Evolutionary conservation across 2,113 vertebrate genomes (phyloP).

Genomic region (Platichthys stellatus): DNA sequence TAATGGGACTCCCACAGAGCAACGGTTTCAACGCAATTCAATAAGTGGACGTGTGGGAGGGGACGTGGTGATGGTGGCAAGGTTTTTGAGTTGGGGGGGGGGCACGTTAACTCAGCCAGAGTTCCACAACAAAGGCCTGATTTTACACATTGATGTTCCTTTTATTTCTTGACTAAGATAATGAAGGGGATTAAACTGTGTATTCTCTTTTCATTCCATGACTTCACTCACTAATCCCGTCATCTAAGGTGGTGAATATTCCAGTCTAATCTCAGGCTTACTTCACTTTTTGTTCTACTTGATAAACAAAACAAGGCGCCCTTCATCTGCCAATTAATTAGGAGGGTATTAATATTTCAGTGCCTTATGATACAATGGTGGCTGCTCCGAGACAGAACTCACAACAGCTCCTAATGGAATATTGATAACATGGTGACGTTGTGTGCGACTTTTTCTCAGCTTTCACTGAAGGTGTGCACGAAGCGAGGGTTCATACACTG

Average conservation of each 20-base stretch:
- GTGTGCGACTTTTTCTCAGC: slow-evolving; percentile 65
- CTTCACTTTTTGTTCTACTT: slow-evolving; percentile 70
- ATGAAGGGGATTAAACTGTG: slow-evolving; percentile 47
- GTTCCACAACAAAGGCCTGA: slow-evolving; percentile 22
- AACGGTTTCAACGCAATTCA: slow-evolving; percentile 71
- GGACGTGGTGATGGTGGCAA: slow-evolving; percentile 1
- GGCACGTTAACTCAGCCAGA: slow-evolving; percentile 19
- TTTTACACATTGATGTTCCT: slow-evolving; percentile 12
- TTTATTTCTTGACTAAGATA: slow-evolving; percentile 42
- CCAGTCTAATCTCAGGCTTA: slow-evolving; percentile 73
- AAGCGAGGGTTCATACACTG: slow-evolving; percentile 58
- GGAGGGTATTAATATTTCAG: slow-evolving; percentile 84
- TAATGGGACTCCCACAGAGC: slow-evolving; percentile 79
- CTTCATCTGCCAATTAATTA: slow-evolving; percentile 82
- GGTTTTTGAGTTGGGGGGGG: neutral
- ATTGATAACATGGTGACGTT: slow-evolving; percentile 79
- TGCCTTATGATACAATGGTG: slow-evolving; percentile 78
- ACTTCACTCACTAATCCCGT: slow-evolving; percentile 53
- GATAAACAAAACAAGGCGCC: slow-evolving; percentile 70
- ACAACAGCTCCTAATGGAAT: slow-evolving; percentile 79
- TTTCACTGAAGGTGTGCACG: slow-evolving; percentile 63
- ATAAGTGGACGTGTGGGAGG: slow-evolving; percentile 67
- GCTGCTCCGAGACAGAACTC: slow-evolving; percentile 79
- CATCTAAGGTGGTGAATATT: slow-evolving; percentile 64
- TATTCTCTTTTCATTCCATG: slow-evolving; percentile 55